Evolutionary conservation across 2,797 vertebrate species (phyloP).

Genomic region (Muscicapa comitata): DNA sequence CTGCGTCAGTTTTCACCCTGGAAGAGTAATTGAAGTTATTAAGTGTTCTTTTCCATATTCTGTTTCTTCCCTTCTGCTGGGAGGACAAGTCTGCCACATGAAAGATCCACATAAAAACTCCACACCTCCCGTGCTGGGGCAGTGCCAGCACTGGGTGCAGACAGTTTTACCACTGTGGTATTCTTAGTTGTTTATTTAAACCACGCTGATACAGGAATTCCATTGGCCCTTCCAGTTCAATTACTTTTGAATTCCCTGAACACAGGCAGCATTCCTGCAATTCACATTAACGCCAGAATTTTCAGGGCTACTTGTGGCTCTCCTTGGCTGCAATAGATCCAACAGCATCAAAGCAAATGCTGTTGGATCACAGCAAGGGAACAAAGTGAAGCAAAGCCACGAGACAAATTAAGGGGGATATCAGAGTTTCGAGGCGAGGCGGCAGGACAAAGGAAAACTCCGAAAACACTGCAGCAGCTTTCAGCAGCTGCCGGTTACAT

Average conservation of each 20-base stretch:
- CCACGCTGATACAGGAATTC: conserved; percentile 5
- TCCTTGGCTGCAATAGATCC: not conserved
- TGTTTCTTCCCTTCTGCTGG: not conserved
- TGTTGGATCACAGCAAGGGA: not conserved
- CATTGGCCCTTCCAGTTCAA: conserved; percentile 46
- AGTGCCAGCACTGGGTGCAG: not conserved
- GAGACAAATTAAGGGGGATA: not conserved
- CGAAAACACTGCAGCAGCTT: not conserved
- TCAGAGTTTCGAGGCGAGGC: not conserved
- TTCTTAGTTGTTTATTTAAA: conserved; percentile 23
- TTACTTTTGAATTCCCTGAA: not conserved
- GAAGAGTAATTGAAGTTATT: not conserved
- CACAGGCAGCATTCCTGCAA: not conserved
- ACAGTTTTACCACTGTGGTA: not conserved
- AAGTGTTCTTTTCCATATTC: not conserved
- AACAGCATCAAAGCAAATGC: not conserved
- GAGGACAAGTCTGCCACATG: not conserved
- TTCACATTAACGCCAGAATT: not conserved
- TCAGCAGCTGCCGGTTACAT: conserved; percentile 25
- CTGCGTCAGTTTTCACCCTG: not conserved
- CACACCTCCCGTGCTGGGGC: not conserved
- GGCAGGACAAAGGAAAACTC: not conserved
- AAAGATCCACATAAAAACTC: not conserved
- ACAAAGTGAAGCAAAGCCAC: not conserved
- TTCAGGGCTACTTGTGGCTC: not conserved